Base-by-base conservation (phyloP, 2,797 vertebrate species). In the Lepidocolaptes lacrymiger region DNA sequence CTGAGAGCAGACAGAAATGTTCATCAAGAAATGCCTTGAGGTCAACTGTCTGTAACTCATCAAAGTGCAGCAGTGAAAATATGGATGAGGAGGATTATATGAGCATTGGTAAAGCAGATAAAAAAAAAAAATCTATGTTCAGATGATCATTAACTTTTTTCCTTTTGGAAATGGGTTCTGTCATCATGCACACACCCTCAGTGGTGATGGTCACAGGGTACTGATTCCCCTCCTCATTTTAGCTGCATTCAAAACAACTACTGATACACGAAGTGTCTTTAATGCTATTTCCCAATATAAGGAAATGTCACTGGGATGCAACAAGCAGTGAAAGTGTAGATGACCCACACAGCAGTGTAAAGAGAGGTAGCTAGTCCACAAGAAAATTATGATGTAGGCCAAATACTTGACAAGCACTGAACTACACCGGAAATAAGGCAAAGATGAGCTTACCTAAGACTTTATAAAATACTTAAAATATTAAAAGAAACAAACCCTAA, bases 1-100 rank as follows among this genome's bases (percentile, higher is more conserved):
- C 86, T 94, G 89, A 88, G 74, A 95, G 69, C 67, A 94, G 93
- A 80, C 59, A 95, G 91, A 95, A 96, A 94, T 63, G 88, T 82
- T 90, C 89, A 94, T 95, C 89, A 95, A 95, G 76, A 94, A 95
- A 96, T 88, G 83, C 91, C 95, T 95, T 78, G 84, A 56, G 71
- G 87, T 94, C 94, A 92, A 55, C 79, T 59, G 48, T 75, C 71
- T 91, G 73, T 66, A 93, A 75, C 84, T 96, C 78, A 96, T 91
- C 92, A 75, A 83, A 94, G 76, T 13, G 24, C 17, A 91, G 62
- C 71, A 86, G 67, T 73, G 81, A 91, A 95, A 91, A 95, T 52
- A 87, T 6, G 71, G 80, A 87, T 72, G 61, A 62, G 74, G 72
- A 76, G 30, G 64, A 79, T 74, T 84, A 54, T 22, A 54, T 2